These are phyloP conservation scores for Procambarus clarkii DNA, from an alignment of 1,140 invertebrate species.

Conservation along the genomic window DNA sequence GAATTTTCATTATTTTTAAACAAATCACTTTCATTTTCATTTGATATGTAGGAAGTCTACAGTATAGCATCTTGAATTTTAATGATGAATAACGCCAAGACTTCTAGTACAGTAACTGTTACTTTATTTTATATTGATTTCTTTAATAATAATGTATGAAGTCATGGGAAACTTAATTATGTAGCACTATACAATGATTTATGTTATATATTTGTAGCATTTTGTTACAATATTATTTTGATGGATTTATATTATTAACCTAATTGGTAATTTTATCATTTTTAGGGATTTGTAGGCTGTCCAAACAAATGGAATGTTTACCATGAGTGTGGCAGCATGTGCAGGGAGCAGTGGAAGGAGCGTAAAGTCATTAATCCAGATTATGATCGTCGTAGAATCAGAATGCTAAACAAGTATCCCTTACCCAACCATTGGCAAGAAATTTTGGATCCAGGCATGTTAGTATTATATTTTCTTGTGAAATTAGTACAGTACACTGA, in stretches of 20 bases:
- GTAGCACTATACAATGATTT: too few relatives aligned
- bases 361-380: constrained; percentile 75
- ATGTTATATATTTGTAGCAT: background rate
- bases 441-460: constrained; percentile 92
- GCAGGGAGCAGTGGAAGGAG: constrained; percentile 87
- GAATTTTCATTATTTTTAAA: too few relatives aligned
- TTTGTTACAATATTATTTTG: background rate
- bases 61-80: too few relatives aligned
- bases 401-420: constrained; percentile 92
- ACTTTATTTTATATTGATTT: too few relatives aligned
- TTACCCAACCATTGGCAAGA: constrained; percentile 94
- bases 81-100: too few relatives aligned
- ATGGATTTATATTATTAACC: background rate
- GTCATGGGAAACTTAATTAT: too few relatives aligned
- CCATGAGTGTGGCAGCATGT: constrained; percentile 93
- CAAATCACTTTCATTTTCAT: too few relatives aligned
- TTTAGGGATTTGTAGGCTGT: constrained; percentile 81
- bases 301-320: constrained; percentile 97
- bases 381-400: constrained; percentile 85
- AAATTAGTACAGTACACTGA: too few relatives aligned
- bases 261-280: background rate
- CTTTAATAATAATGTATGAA: too few relatives aligned
- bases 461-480: constrained; percentile 74
- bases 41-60: too few relatives aligned
- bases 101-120: too few relatives aligned